Evolutionary conservation across 2,113 vertebrate species (phyloP).

Genomic region (Chrysochloris asiatica): DNA sequence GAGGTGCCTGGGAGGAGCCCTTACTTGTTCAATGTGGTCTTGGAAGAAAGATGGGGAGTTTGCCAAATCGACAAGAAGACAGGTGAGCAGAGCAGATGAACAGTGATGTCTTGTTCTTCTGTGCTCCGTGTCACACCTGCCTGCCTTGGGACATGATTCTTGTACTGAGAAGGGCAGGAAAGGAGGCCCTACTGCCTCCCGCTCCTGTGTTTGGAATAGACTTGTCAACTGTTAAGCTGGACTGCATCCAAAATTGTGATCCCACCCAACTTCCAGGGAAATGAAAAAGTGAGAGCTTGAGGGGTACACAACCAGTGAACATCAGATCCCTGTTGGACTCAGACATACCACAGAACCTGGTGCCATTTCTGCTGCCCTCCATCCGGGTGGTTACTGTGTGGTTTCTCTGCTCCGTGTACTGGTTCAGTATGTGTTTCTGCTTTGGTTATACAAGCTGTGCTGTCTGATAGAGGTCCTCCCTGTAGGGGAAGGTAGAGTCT

Average conservation of each 20-base stretch:
- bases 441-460: too few species aligned
- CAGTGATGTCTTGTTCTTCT: not conserved
- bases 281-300: not conserved
- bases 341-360: not conserved
- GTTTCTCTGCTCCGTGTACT: constrained; percentile 1
- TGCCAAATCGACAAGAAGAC: not conserved
- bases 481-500: not conserved
- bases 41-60: not conserved
- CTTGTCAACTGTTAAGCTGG: not conserved
- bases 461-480: not conserved
- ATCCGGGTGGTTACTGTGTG: not conserved
- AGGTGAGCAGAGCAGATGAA: not conserved
- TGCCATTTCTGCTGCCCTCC: not conserved
- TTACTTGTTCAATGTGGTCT: not conserved
- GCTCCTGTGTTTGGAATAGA: not conserved
- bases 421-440: constrained; percentile 40
- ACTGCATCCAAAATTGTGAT: not conserved
- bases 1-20: not conserved
- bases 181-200: not conserved
- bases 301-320: not conserved
- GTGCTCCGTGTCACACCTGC: not conserved
- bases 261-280: not conserved
- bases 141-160: not conserved
- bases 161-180: not conserved
- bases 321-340: not conserved